These are phyloP conservation scores for Momotus momota DNA, from an alignment of 2,797 vertebrate species.

Conservation along the genomic window DNA sequence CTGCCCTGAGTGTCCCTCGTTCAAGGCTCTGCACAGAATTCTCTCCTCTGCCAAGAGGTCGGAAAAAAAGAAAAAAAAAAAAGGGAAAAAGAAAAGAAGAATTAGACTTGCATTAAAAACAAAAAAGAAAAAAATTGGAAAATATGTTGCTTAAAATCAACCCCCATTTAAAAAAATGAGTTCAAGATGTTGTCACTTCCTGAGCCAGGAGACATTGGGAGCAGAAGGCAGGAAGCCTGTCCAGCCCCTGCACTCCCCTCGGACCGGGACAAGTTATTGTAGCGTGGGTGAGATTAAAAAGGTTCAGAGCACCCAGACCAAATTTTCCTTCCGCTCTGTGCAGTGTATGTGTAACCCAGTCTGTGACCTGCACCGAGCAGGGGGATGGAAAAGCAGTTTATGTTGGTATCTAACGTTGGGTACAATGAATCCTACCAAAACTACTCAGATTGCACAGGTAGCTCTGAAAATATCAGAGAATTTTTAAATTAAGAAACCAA, in stretches of 20 bases:
- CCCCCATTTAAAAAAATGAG: slow-evolving; percentile 51
- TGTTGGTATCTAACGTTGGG: not conserved
- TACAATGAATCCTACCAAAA: not conserved
- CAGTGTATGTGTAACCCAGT: not conserved
- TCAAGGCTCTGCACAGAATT: slow-evolving; percentile 15
- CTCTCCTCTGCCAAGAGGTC: slow-evolving; percentile 1
- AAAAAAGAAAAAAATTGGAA: slow-evolving; percentile 23
- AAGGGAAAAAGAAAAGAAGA: not conserved
- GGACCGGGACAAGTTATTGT: not conserved
- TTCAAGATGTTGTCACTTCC: slow-evolving; percentile 71
- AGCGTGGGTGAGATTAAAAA: slow-evolving; percentile 24
- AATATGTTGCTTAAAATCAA: slow-evolving; percentile 57
- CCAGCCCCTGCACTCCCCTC: not conserved
- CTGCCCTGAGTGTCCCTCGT: not conserved
- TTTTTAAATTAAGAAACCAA: not conserved
- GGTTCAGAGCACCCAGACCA: slow-evolving; percentile 17
- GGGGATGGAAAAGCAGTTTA: not conserved
- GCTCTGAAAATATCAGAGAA: not conserved
- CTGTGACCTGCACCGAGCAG: not conserved
- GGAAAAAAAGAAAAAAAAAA: not conserved
- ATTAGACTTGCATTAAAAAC: not conserved
- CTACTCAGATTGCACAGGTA: not conserved
- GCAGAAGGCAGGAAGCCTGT: slow-evolving; percentile 32
- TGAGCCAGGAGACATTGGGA: slow-evolving; percentile 45
- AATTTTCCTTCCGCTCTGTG: slow-evolving; percentile 5